These are phyloP conservation scores for Corapipo altera DNA, from an alignment of 2,113 vertebrate genomes.

Conservation along the genomic window DNA sequence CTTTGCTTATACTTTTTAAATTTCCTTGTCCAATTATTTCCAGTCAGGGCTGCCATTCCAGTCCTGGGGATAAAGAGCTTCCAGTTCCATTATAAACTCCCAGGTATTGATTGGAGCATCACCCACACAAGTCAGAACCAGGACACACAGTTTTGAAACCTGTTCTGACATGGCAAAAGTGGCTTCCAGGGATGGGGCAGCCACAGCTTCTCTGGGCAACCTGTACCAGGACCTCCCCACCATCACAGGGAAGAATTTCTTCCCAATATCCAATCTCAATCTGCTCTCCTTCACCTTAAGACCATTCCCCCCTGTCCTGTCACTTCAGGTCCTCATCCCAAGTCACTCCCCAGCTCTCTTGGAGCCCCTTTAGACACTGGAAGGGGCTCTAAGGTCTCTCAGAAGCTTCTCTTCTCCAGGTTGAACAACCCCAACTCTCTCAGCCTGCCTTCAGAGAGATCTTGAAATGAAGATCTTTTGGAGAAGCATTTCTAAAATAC, in stretches of 20 bases:
- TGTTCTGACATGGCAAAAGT: background rate
- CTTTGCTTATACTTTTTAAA: background rate
- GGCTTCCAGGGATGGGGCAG: background rate
- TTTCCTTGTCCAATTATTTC: slow-evolving; percentile 30
- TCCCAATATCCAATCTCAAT: background rate
- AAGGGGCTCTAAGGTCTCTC: background rate
- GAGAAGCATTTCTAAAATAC: background rate
- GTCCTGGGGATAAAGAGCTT: slow-evolving; percentile 29
- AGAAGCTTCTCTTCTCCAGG: background rate
- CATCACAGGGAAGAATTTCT: fast-evolving
- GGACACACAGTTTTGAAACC: background rate
- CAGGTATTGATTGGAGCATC: slow-evolving; percentile 46
- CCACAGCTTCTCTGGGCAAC: background rate
- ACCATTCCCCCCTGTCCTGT: background rate
- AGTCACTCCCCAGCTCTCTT: background rate
- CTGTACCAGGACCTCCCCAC: background rate
- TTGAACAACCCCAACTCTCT: background rate
- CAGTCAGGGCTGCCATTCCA: background rate
- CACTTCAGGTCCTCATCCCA: background rate
- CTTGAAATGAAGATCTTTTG: background rate
- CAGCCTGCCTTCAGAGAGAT: background rate
- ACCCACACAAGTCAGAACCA: background rate
- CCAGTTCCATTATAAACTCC: slow-evolving; percentile 50
- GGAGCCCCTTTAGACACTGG: background rate
- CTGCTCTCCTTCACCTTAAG: background rate